These are phyloP conservation scores for Protonemura montana DNA, from an alignment of 2,888 invertebrate genomes.

Conservation along the genomic window DNA sequence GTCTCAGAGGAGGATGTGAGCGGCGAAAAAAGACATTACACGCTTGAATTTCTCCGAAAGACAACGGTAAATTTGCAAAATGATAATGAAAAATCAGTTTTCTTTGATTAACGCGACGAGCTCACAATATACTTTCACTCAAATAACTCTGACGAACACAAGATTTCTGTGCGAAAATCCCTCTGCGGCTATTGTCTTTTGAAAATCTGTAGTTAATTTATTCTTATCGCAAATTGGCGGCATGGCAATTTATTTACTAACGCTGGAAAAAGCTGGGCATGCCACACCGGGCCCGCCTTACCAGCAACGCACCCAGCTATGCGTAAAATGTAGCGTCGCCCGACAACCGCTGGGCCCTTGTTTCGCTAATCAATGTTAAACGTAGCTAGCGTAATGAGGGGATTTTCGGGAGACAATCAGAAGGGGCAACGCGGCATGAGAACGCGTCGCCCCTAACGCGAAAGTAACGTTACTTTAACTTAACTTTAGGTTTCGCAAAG, in stretches of 20 bases:
- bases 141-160: not conserved
- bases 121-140: not conserved
- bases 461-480: not conserved
- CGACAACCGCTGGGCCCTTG: not conserved
- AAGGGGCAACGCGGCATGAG: not conserved
- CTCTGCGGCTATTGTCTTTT: not conserved
- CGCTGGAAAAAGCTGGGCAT: not conserved
- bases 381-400: not conserved
- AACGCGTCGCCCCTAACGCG: not conserved
- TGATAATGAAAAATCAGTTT: not conserved
- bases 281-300: not conserved
- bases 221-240: constrained; percentile 12
- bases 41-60: not conserved
- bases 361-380: constrained; percentile 1
- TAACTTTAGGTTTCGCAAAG: not conserved
- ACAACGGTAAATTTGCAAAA: not conserved
- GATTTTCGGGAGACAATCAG: not conserved
- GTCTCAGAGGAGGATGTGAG: not conserved
- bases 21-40: not conserved
- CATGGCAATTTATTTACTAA: constrained; percentile 5
- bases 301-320: not conserved
- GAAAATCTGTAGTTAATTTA: constrained; percentile 12
- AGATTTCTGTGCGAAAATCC: not conserved
- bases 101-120: not conserved
- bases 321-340: not conserved